Percentiles rank a stretch among this genome's conserved stretches.
Conservation (phyloP, 1,140 invertebrate genomes). For the Pemphigus obesinymphae region DNA sequence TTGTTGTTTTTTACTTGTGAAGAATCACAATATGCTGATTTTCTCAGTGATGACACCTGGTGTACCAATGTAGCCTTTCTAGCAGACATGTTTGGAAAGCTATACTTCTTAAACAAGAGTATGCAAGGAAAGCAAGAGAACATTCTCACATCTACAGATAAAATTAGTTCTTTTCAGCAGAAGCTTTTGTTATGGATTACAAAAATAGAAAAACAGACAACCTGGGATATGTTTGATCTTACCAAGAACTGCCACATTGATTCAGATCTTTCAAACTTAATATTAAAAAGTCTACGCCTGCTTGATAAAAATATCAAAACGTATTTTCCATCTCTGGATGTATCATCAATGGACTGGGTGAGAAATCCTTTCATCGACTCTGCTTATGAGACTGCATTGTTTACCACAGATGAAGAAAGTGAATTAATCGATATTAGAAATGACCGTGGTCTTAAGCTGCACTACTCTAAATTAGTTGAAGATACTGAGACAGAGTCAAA, state of each 20-base stretch:
- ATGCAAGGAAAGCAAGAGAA: slow-evolving; percentile 7
- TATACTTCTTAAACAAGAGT: neutral
- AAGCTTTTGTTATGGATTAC: neutral
- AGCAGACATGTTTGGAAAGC: slow-evolving; percentile 12
- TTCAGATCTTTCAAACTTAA: neutral
- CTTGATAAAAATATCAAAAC: neutral
- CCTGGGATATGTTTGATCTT: neutral
- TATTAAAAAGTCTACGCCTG: neutral
- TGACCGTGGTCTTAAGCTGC: slow-evolving; percentile 1
- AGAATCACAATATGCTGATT: neutral
- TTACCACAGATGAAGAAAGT: neutral
- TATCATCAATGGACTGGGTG: neutral
- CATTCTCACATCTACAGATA: slow-evolving; percentile 42
- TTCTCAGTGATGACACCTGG: neutral
- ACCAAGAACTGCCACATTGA: neutral
- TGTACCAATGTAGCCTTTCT: neutral
- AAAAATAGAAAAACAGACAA: neutral
- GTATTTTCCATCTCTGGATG: neutral
- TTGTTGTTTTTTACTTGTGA: neutral
- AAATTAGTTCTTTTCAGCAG: neutral
- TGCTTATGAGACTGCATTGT: neutral
- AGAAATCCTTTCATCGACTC: neutral
- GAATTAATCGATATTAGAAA: neutral
- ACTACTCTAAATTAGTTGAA: neutral
- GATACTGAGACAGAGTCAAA: neutral